Evolutionary conservation across 2,113 vertebrate genomes (phyloP).

Genomic region (Chamaea fasciata): DNA sequence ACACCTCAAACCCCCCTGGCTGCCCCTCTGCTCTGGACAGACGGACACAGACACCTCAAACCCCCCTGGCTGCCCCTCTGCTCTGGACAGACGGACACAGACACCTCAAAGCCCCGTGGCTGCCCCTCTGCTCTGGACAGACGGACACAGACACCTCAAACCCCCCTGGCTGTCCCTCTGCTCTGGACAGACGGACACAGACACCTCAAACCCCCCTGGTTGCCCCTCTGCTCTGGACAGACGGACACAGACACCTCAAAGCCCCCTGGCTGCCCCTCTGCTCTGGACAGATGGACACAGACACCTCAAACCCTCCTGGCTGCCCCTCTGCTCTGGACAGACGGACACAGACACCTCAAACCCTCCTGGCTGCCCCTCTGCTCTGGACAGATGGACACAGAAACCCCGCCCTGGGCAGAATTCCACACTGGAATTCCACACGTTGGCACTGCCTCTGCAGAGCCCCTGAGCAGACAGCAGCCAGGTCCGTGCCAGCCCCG

Average conservation of each 20-base stretch:
- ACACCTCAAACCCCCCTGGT: too few relatives aligned
- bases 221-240: background rate
- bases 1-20: too few relatives aligned
- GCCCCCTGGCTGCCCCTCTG: background rate
- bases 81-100: background rate
- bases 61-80: too few relatives aligned
- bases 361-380: background rate
- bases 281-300: background rate
- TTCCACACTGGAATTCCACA: fast-evolving
- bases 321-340: background rate
- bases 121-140: background rate
- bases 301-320: too few relatives aligned
- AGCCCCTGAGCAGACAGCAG: background rate
- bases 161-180: too few relatives aligned
- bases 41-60: too few relatives aligned
- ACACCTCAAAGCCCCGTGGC: background rate
- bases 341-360: background rate
- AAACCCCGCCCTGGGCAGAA: background rate
- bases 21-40: too few relatives aligned
- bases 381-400: background rate
- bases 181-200: background rate
- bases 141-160: too few relatives aligned
- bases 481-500: background rate
- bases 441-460: background rate
- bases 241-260: background rate